phyloP scores from a whole-genome alignment of 2,888 invertebrate genomes.

The Zeuzera pyrina region DNA sequence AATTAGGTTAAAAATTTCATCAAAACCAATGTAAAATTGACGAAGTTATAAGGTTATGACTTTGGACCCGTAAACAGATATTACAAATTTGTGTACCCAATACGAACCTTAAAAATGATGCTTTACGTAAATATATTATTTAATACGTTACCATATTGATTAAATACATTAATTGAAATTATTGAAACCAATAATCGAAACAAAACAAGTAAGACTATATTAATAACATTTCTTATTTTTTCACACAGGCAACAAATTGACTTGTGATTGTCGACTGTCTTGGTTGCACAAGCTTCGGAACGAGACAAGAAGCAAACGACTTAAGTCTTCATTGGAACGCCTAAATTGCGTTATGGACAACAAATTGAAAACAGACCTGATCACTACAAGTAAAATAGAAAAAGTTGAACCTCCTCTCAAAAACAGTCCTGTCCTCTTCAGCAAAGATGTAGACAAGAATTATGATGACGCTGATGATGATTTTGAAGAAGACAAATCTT shows the following conservation, averaged over 20 bases:
- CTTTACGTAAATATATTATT: too few species aligned
- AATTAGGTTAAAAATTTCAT: too few species aligned
- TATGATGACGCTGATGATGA: conserved; percentile 46
- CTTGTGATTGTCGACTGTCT: conserved; percentile 85
- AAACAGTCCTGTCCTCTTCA: conserved; percentile 7
- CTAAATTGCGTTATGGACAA: conserved; percentile 78
- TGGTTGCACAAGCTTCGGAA: conserved; percentile 84
- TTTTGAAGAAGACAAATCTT: conserved; percentile 42
- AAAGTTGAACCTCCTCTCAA: conserved; percentile 9
- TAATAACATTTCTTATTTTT: too few species aligned
- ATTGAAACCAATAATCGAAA: too few species aligned
- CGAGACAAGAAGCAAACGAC: conserved; percentile 80
- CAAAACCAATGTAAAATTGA: too few species aligned
- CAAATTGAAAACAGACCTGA: conserved; percentile 34
- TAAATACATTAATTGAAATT: too few species aligned
- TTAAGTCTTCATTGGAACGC: conserved; percentile 77
- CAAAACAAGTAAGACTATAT: too few species aligned
- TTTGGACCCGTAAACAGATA: too few species aligned
- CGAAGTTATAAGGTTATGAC: too few species aligned
- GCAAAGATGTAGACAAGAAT: conserved; percentile 29
- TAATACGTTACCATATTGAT: too few species aligned
- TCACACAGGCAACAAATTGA: conserved; percentile 86
- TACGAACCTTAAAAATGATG: too few species aligned
- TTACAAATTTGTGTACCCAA: too few species aligned
- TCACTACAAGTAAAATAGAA: conserved; percentile 32